Percentiles rank a stretch among this genome's conserved stretches.
Evolutionary conservation across 2,888 invertebrate genomes (phyloP).

Genomic region (Tortrix viridana): DNA sequence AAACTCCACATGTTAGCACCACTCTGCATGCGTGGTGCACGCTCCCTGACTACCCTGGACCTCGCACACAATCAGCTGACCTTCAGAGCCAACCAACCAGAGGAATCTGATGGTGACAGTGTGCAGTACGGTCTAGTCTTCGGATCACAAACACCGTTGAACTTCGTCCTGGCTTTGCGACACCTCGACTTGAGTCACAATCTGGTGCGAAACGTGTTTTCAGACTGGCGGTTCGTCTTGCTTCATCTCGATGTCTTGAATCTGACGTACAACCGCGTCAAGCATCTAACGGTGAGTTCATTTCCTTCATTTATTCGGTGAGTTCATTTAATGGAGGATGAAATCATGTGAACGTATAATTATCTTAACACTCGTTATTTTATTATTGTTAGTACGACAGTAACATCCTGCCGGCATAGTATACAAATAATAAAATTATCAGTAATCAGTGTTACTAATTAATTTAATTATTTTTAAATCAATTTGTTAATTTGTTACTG

Average conservation of each 20-base stretch:
- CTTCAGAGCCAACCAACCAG: constrained; percentile 28
- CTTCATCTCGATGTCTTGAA: constrained; percentile 17
- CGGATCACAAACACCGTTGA: constrained; percentile 38
- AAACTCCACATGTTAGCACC: constrained; percentile 19
- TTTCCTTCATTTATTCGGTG: too few relatives aligned
- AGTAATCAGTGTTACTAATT: too few relatives aligned
- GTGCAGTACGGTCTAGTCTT: constrained; percentile 36
- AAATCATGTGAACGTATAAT: too few relatives aligned
- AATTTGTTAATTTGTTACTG: too few relatives aligned
- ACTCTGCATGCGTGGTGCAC: constrained; percentile 9
- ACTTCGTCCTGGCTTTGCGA: constrained; percentile 29
- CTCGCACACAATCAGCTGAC: constrained; percentile 46
- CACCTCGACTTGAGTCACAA: constrained; percentile 7
- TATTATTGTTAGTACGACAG: too few relatives aligned
- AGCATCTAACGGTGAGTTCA: constrained; percentile 7
- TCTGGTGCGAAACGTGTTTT: constrained; percentile 10
- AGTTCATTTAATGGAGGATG: too few relatives aligned
- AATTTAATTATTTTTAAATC: too few relatives aligned
- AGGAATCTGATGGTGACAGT: constrained; percentile 25
- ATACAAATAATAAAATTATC: too few relatives aligned
- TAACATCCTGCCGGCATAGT: too few relatives aligned
- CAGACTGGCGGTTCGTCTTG: constrained; percentile 21
- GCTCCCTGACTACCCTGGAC: constrained; percentile 1
- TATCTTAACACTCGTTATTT: too few relatives aligned
- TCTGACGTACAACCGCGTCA: constrained; percentile 16